Conservation (phyloP, 2,888 invertebrate genomes). For the Achlya flavicornis region DNA sequence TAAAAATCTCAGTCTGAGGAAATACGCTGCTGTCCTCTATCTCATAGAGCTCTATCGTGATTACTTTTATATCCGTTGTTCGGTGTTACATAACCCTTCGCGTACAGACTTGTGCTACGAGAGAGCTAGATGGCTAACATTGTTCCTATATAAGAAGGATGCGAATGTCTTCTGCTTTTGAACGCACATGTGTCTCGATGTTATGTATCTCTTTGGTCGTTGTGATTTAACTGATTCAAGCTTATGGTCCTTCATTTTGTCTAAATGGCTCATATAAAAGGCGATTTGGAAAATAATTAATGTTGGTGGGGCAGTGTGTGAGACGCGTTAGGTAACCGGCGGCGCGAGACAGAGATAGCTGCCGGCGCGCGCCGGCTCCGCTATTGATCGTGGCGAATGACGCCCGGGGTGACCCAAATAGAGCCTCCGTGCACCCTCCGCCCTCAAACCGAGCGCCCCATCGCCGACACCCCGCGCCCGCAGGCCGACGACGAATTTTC, state of each 20-base stretch:
- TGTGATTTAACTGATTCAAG: slow-evolving; percentile 28
- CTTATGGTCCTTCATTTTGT: slow-evolving; percentile 44
- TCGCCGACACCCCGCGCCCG: slow-evolving; percentile 53
- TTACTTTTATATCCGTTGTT: slow-evolving; percentile 49
- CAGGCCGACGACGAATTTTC: slow-evolving; percentile 78
- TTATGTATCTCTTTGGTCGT: slow-evolving; percentile 26
- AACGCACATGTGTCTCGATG: slow-evolving; percentile 8
- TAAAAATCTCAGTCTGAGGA: slow-evolving; percentile 13
- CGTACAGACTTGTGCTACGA: slow-evolving; percentile 32
- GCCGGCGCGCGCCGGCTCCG: slow-evolving; percentile 77
- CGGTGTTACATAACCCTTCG: slow-evolving; percentile 51
- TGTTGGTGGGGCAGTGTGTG: slow-evolving; percentile 73
- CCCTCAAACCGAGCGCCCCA: slow-evolving; percentile 56
- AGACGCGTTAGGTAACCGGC: slow-evolving; percentile 78
- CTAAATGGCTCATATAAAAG: slow-evolving; percentile 59
- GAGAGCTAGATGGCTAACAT: slow-evolving; percentile 35
- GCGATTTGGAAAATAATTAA: slow-evolving; percentile 75
- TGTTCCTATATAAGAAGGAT: slow-evolving; percentile 20
- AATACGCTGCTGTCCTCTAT: slow-evolving; percentile 21
- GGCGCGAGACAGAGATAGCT: slow-evolving; percentile 65
- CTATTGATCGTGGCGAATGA: slow-evolving; percentile 81
- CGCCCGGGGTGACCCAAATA: slow-evolving; percentile 85
- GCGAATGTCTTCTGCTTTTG: slow-evolving; percentile 24
- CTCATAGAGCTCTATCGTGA: slow-evolving; percentile 26
- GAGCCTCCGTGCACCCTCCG: slow-evolving; percentile 74